A percentile compares a stretch with the other conserved stretches of the same genome.
These are phyloP conservation scores for Daubentonia madagascariensis DNA, from an alignment of 2,113 vertebrate genomes.

Conservation along the genomic window DNA sequence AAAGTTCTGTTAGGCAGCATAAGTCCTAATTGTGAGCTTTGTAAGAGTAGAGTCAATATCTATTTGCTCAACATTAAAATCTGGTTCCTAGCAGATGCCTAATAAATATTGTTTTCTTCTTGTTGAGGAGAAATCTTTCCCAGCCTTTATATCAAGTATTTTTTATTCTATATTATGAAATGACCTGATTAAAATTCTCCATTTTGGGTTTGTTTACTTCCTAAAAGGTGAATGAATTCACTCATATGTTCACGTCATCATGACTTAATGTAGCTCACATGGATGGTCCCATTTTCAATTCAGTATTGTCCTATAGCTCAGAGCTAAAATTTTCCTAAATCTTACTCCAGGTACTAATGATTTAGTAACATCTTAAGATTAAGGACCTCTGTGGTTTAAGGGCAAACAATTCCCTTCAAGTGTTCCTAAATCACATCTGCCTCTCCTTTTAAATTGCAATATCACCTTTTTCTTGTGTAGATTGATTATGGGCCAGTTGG, in stretches of 20 bases:
- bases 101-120: background rate
- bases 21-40: background rate
- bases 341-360: conserved; percentile 44
- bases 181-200: background rate
- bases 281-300: background rate
- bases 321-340: conserved; percentile 44
- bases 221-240: background rate
- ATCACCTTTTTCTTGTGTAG: conserved; percentile 40
- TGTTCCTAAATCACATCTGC: conserved; percentile 64
- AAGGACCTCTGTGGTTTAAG: conserved; percentile 58
- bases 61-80: background rate
- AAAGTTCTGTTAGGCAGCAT: background rate
- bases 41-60: background rate
- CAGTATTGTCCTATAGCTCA: background rate
- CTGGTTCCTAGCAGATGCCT: background rate
- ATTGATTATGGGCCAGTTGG: conserved; percentile 42
- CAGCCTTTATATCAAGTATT: background rate
- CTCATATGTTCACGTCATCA: background rate
- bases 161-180: background rate
- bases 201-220: background rate
- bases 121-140: background rate
- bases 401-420: conserved; percentile 50
- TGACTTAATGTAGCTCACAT: background rate
- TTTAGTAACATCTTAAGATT: conserved; percentile 67
- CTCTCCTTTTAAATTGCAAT: conserved; percentile 54